Base-by-base conservation (phyloP, 2,888 invertebrate genomes). In the Lobophora halterata region DNA sequence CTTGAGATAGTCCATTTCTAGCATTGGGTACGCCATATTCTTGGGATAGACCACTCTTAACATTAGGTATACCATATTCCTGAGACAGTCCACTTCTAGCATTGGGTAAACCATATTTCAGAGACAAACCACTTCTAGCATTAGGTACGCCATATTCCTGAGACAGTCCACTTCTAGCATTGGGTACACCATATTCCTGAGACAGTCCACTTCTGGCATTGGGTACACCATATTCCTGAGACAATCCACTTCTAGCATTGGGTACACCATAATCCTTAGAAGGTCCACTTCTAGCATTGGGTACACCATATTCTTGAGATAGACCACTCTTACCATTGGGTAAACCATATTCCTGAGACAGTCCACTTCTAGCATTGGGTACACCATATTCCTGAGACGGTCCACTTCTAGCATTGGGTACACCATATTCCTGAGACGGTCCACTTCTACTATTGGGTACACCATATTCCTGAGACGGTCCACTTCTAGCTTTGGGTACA, bases 301-400 rank as follows among this genome's bases (percentile, higher is more conserved):
- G 18, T 1, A 7, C 6, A 3, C 18, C 18, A 18, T 18, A 18
- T 18, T 18, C 18, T 18, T 2, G 18, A n/a, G 18, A 18, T n/a
- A 6, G 18, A n/a, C 18, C 7, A 9, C 9, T 18, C 28, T 25
- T 32, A 3, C 24, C 17, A 7, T 23, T 34, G 0, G 33, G 43
- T 5, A 11, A 21, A 1, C 18, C 11, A 16, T 43, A 38, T 1
- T 34, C 9, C n/a, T 21, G 9, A 5, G 25, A 25, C 12, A 2
- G 25, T 12, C 7, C 13, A 13, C 7, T 13, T 2, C 13, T 11
- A 4, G 25, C 7, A 4, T 25, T 25, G 19, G 65, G 70, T 3
- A 71, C 69, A 2, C 67, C 69, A 19, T 72, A 71, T 38, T 69
- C 61, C 45, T 71, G 65, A 1, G 74, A 70, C 1, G 31, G 37